Evolutionary conservation across 2,113 vertebrate genomes (phyloP).

Genomic region (Arizona elegans): DNA sequence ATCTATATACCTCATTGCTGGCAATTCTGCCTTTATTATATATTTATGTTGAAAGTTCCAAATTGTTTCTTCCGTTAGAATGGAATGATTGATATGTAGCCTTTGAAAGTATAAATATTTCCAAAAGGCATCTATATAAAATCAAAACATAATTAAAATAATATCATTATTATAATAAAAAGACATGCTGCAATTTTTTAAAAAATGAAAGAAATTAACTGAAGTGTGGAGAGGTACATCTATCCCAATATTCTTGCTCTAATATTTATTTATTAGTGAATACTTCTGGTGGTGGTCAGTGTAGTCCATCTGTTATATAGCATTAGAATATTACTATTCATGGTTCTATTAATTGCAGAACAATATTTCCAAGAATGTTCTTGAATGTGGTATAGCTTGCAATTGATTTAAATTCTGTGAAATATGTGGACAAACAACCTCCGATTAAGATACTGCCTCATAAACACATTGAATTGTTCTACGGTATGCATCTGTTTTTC

Average conservation of each 20-base stretch:
- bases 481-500: neutral
- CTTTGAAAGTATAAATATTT: neutral
- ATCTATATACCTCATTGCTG: neutral
- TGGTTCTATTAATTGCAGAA: neutral
- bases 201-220: neutral
- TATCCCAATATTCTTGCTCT: neutral
- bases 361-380: neutral
- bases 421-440: neutral
- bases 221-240: neutral
- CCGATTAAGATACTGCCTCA: neutral
- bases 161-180: neutral
- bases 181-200: neutral
- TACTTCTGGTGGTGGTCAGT: neutral
- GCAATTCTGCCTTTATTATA: neutral
- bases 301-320: neutral
- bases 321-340: neutral
- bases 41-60: neutral
- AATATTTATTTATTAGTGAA: neutral
- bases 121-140: neutral
- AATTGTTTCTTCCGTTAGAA: neutral
- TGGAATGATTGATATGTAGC: neutral
- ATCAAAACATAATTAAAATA: neutral
- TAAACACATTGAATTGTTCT: neutral
- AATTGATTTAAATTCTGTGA: neutral
- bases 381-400: neutral